Percentiles rank a stretch among this genome's conserved stretches.
Evolutionary conservation across 2,797 vertebrate genomes (phyloP).

Genomic region (Anas bahamensis): DNA sequence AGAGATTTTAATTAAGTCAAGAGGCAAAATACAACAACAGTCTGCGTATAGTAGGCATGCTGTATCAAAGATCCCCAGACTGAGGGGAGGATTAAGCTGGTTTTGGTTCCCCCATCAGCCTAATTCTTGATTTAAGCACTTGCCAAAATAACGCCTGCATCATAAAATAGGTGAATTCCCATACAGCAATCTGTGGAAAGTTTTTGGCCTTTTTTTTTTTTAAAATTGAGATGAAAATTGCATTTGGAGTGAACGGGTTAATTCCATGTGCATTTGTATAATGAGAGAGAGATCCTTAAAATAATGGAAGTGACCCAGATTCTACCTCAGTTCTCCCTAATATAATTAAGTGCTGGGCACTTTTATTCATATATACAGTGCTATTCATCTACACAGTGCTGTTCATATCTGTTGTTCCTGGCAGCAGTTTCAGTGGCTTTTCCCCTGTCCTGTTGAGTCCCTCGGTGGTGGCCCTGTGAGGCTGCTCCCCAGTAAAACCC

Average conservation of each 20-base stretch:
- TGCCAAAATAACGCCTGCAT: background rate
- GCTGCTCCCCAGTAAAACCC: background rate
- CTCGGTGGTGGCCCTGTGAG: background rate
- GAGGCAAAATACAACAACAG: conserved; percentile 30
- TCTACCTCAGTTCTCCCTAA: background rate
- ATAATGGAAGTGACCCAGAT: background rate
- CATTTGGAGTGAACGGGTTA: background rate
- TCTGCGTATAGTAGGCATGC: background rate
- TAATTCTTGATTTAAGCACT: conserved; percentile 15
- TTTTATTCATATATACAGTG: background rate
- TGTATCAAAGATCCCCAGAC: background rate
- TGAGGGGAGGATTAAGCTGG: background rate
- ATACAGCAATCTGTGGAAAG: background rate
- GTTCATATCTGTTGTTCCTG: background rate
- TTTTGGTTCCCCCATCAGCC: background rate
- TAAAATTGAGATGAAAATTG: background rate
- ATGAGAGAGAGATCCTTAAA: background rate
- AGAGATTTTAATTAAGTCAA: conserved; percentile 51
- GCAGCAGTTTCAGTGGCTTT: background rate
- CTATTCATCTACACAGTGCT: background rate
- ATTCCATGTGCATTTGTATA: background rate
- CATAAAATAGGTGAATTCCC: background rate
- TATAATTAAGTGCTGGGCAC: background rate
- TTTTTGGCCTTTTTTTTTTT: background rate
- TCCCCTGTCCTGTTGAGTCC: background rate